Evolutionary conservation across 2,113 vertebrate genomes (phyloP).

Genomic region (Platysternon megacephalum): DNA sequence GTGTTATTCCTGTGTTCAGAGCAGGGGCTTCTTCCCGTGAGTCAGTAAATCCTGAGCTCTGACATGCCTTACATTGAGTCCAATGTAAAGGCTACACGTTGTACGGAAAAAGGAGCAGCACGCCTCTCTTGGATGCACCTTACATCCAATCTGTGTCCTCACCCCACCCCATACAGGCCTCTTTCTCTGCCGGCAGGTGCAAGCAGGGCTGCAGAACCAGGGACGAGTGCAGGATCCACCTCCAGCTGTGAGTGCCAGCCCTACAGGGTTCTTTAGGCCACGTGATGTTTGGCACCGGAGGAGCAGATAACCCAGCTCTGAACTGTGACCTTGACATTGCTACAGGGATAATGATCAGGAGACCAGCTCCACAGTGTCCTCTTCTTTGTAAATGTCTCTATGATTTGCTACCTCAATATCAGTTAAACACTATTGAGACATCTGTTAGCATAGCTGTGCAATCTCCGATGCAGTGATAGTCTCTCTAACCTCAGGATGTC

Average conservation of each 20-base stretch:
- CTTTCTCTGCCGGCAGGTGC: neutral
- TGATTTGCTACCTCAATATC: neutral
- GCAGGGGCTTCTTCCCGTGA: neutral
- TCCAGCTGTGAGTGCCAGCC: no score
- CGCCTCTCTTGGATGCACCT: no score
- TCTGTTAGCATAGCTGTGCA: neutral
- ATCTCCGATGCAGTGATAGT: neutral
- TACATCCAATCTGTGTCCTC: neutral
- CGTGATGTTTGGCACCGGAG: accelerated
- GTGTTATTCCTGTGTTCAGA: accelerated
- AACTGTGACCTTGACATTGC: neutral
- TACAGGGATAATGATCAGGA: neutral
- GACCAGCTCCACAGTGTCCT: neutral
- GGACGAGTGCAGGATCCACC: no score
- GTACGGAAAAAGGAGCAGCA: neutral
- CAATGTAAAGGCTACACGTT: neutral
- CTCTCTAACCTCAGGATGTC: neutral
- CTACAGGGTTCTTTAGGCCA: neutral
- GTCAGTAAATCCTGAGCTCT: neutral
- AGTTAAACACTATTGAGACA: neutral
- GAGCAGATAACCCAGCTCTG: neutral
- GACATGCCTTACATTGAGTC: neutral
- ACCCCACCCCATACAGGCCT: no score
- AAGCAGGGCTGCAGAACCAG: neutral
- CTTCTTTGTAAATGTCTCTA: neutral